Evolutionary conservation across 1,140 invertebrate species (phyloP).

Genomic region (Xylocopa sonorina): DNA sequence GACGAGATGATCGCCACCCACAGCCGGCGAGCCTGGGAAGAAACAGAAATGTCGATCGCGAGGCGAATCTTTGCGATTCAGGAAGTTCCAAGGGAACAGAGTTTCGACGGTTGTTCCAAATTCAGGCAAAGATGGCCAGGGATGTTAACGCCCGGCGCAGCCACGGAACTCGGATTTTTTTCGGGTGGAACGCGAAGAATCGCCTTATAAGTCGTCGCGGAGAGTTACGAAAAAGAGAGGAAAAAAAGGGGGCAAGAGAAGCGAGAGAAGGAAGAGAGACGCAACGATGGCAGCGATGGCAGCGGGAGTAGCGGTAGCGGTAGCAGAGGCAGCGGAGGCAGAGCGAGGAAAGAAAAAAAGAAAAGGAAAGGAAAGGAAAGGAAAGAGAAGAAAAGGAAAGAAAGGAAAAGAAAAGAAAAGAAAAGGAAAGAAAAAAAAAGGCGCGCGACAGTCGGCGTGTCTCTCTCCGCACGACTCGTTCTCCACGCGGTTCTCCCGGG

Average conservation of each 20-base stretch:
- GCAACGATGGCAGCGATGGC: conserved; percentile 18
- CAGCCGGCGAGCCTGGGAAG: not conserved
- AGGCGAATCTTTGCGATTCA: not conserved
- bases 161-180: conserved; percentile 71
- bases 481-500: conserved; percentile 37
- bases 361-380: conserved; percentile 32
- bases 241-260: conserved; percentile 60
- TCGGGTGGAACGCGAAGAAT: conserved; percentile 75
- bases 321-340: conserved; percentile 31
- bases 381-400: conserved; percentile 29
- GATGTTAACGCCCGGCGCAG: conserved; percentile 54
- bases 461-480: conserved; percentile 50
- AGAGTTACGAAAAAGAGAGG: conserved; percentile 64
- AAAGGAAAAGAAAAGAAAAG: conserved; percentile 39
- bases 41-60: too few species aligned
- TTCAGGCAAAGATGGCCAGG: conserved; percentile 33
- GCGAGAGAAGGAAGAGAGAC: not conserved
- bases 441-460: conserved; percentile 66
- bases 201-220: conserved; percentile 77
- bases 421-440: conserved; percentile 69
- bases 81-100: conserved; percentile 22
- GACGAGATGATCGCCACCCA: conserved; percentile 55
- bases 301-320: conserved; percentile 27
- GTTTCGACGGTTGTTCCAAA: conserved; percentile 41
- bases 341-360: conserved; percentile 47